A percentile compares a stretch with the other conserved stretches of the same genome.
Conservation (phyloP, 2,113 vertebrate species). For the Sylvietta virens region DNA sequence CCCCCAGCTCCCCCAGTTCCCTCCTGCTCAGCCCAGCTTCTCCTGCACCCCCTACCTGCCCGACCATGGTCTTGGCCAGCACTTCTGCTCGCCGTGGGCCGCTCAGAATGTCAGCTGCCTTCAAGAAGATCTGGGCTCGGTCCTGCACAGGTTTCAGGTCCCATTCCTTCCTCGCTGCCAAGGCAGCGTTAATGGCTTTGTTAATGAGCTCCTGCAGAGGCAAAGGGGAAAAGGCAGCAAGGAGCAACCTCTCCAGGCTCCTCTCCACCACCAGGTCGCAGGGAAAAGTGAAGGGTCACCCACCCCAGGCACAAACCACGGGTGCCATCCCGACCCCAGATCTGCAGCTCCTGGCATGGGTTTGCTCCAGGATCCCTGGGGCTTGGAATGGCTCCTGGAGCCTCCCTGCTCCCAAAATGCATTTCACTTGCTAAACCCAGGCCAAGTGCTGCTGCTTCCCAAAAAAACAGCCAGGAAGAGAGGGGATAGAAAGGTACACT, state of each 20-base stretch:
- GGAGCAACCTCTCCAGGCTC: neutral
- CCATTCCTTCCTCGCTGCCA: conserved; percentile 87
- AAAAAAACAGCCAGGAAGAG: rapidly evolving
- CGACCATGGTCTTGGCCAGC: conserved; percentile 95
- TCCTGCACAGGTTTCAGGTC: conserved; percentile 88
- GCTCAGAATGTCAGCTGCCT: conserved; percentile 85
- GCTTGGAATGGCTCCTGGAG: neutral
- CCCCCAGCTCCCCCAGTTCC: too few species aligned
- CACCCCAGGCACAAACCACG: neutral
- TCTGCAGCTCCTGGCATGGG: rapidly evolving
- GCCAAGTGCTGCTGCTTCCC: rapidly evolving
- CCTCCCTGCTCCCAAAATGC: neutral
- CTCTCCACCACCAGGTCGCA: rapidly evolving
- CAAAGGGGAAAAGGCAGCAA: neutral
- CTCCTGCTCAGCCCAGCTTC: neutral
- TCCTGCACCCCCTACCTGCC: conserved; percentile 77
- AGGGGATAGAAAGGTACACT: neutral
- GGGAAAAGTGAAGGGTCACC: rapidly evolving
- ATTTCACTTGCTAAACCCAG: neutral
- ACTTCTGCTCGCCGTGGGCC: conserved; percentile 84
- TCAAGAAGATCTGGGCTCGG: conserved; percentile 88
- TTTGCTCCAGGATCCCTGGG: neutral
- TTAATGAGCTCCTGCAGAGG: conserved; percentile 82
- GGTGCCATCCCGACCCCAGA: neutral
- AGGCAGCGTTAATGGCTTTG: conserved; percentile 82